A percentile compares a stretch with the other conserved stretches of the same genome.
Conservation (phyloP, 2,113 vertebrate species). For the Pterophyllum scalare region DNA sequence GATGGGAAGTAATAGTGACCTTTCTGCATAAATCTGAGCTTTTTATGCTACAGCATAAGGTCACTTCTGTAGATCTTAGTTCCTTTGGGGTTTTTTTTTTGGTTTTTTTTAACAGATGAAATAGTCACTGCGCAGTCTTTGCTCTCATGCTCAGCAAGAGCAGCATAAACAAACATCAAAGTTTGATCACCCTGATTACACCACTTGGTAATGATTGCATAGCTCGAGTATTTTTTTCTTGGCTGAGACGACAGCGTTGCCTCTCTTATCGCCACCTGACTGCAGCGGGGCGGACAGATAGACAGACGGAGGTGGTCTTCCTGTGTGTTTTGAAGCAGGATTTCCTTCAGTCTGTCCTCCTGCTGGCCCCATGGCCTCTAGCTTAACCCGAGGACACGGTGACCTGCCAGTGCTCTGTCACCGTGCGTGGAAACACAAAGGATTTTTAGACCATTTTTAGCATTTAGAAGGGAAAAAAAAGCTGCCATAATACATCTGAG, state of each 20-base stretch:
- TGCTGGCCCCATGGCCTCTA: constrained; percentile 17
- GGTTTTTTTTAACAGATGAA: constrained; percentile 12
- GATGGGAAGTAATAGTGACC: not conserved
- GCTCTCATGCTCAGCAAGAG: not conserved
- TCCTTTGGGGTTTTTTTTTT: not conserved
- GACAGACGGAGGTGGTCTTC: constrained; percentile 54
- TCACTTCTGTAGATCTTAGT: not conserved
- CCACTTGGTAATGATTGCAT: constrained; percentile 22
- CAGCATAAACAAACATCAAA: constrained; percentile 53
- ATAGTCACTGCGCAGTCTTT: constrained; percentile 13
- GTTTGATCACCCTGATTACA: constrained; percentile 23
- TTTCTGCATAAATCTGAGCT: not conserved
- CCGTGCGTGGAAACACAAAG: not conserved
- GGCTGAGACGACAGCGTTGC: constrained; percentile 1
- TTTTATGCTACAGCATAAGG: not conserved
- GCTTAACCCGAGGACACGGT: constrained; percentile 15
- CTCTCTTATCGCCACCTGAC: constrained; percentile 50
- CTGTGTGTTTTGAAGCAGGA: constrained; percentile 73
- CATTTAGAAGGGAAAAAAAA: not conserved
- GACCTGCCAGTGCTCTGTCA: constrained; percentile 7
- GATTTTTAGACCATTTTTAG: not conserved
- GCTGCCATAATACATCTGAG: fast-evolving
- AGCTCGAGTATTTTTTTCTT: constrained; percentile 26
- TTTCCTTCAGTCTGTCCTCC: constrained; percentile 65
- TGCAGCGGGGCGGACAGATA: constrained; percentile 27